Conservation (phyloP, 2,113 vertebrate genomes). For the Erythrolamprus reginae region DNA sequence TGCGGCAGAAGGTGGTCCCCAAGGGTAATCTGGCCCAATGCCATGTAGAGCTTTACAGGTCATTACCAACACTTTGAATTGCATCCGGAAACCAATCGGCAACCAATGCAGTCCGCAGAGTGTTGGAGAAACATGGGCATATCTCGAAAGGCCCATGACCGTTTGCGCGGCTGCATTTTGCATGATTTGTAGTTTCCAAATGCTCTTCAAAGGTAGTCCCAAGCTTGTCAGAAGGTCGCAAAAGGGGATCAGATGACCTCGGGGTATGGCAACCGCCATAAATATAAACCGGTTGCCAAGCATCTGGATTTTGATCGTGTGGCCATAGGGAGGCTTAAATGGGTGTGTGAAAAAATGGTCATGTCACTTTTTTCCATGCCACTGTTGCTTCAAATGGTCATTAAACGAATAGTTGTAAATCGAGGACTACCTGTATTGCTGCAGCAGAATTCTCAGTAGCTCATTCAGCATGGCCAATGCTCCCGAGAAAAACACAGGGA, state of each 20-base stretch:
- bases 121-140: no score
- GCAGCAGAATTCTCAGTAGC: not conserved
- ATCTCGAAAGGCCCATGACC: no score
- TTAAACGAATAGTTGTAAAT: not conserved
- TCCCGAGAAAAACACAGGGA: not conserved
- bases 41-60: no score
- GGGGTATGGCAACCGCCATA: not conserved
- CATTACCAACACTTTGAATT: no score
- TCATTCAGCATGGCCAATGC: not conserved
- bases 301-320: not conserved
- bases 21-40: no score
- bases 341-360: not conserved
- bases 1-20: no score
- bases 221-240: not conserved
- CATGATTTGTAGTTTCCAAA: no score
- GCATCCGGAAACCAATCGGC: no score
- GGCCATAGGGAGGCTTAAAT: not conserved
- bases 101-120: no score
- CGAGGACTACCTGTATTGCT: not conserved
- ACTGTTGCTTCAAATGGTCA: not conserved
- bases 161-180: no score
- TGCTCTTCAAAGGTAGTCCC: no score
- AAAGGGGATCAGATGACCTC: not conserved
- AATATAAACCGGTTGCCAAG: not conserved
- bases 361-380: not conserved